These are phyloP conservation scores for Pogoniulus pusillus DNA, from an alignment of 2,797 vertebrate genomes.

Conservation along the genomic window DNA sequence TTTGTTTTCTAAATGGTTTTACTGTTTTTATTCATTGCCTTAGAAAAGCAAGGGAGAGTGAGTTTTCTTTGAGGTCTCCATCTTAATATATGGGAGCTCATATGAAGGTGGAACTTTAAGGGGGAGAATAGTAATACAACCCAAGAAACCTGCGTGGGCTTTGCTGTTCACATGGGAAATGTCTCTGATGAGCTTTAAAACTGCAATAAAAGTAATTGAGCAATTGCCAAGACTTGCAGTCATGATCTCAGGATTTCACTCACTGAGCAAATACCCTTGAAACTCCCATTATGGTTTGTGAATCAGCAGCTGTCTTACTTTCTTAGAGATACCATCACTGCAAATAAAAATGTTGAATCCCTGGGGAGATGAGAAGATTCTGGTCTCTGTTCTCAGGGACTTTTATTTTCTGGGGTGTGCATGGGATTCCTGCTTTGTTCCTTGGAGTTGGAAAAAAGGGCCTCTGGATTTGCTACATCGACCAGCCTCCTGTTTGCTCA, in stretches of 20 bases:
- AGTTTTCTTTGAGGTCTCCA: background rate
- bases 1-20: too few species aligned
- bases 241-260: conserved; percentile 26
- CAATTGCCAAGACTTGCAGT: conserved; percentile 27
- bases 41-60: background rate
- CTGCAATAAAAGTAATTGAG: conserved; percentile 29
- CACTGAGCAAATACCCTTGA: conserved; percentile 24
- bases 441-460: background rate
- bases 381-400: background rate
- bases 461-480: background rate
- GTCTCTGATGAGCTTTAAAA: conserved; percentile 26
- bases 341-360: conserved; percentile 20
- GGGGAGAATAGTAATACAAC: background rate
- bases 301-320: conserved; percentile 11
- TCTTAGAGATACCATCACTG: conserved; percentile 49
- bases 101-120: background rate
- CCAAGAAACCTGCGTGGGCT: background rate
- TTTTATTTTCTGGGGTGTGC: background rate
- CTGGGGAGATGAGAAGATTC: conserved; percentile 8
- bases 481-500: conserved; percentile 1
- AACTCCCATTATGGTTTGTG: conserved; percentile 54
- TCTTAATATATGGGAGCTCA: background rate
- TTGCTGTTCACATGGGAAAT: conserved; percentile 46
- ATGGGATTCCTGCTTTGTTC: background rate
- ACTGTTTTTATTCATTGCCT: background rate